phyloP scores from a whole-genome alignment of 1,140 invertebrate genomes.

The Chionoecetes opilio region DNA sequence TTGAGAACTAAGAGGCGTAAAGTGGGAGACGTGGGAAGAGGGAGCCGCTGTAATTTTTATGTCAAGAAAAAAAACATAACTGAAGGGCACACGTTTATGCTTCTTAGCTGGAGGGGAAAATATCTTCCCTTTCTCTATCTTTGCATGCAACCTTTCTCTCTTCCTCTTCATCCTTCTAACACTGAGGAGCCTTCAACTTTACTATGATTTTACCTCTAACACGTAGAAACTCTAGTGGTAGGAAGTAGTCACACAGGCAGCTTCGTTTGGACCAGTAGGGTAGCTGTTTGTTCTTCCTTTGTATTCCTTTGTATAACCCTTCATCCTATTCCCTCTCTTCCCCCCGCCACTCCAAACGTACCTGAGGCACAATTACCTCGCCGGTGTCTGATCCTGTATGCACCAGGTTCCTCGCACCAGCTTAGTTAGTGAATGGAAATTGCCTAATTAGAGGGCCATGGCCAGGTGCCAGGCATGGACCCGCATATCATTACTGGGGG shows the following conservation, averaged over 20 bases:
- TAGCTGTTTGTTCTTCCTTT: too few relatives aligned
- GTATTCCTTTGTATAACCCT: too few relatives aligned
- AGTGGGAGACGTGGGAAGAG: neutral
- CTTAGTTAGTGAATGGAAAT: constrained; percentile 30
- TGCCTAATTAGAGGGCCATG: constrained; percentile 16
- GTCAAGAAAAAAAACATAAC: neutral
- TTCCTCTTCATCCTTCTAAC: neutral
- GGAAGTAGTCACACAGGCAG: too few relatives aligned
- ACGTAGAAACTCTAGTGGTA: too few relatives aligned
- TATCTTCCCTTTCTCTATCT: neutral
- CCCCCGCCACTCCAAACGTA: neutral
- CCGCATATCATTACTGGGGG: constrained; percentile 25
- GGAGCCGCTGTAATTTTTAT: neutral
- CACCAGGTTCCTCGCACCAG: neutral
- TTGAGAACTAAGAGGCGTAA: neutral
- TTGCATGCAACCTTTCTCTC: neutral
- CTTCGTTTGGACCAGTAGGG: too few relatives aligned
- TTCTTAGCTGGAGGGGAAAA: neutral
- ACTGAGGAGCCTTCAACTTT: too few relatives aligned
- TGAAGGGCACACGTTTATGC: neutral
- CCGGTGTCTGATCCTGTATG: constrained; percentile 5
- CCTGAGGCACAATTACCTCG: neutral
- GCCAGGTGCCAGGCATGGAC: constrained; percentile 22
- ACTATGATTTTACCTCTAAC: too few relatives aligned
- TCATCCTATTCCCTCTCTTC: neutral